Percentiles rank a stretch among this genome's conserved stretches.
Conservation (phyloP, 2,797 vertebrate species). For the Margarornis squamiger region DNA sequence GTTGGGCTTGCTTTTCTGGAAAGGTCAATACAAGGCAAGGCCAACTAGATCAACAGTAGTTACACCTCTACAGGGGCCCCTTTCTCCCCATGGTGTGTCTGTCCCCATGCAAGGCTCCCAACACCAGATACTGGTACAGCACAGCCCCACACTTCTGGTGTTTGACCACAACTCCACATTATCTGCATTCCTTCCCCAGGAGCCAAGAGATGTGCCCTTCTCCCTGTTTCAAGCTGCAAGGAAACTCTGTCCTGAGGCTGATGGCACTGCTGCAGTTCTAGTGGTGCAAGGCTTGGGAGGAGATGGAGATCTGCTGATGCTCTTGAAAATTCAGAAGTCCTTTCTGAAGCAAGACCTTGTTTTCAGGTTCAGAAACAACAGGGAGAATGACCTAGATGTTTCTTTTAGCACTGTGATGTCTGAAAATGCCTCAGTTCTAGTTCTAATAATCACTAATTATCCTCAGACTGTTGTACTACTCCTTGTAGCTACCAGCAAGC, state of each 20-base stretch:
- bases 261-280: not conserved
- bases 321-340: not conserved
- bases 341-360: not conserved
- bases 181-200: not conserved
- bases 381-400: accelerated
- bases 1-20: not conserved
- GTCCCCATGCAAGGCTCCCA: not conserved
- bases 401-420: not conserved
- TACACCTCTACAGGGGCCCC: not conserved
- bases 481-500: not conserved
- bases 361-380: not conserved
- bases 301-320: not conserved
- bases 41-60: not conserved
- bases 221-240: not conserved
- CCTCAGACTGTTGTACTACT: not conserved
- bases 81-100: not conserved
- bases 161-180: no score
- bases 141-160: not conserved
- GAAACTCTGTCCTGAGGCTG: not conserved
- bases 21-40: not conserved
- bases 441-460: not conserved
- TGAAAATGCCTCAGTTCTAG: not conserved
- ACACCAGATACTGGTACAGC: no score
- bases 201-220: not conserved
- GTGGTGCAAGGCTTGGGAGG: not conserved